A percentile compares a stretch with the other conserved stretches of the same genome.
Evolutionary conservation across 92 coral and sea anemone genomes (phyloP).

Genomic region (Phenganax subtilis): DNA sequence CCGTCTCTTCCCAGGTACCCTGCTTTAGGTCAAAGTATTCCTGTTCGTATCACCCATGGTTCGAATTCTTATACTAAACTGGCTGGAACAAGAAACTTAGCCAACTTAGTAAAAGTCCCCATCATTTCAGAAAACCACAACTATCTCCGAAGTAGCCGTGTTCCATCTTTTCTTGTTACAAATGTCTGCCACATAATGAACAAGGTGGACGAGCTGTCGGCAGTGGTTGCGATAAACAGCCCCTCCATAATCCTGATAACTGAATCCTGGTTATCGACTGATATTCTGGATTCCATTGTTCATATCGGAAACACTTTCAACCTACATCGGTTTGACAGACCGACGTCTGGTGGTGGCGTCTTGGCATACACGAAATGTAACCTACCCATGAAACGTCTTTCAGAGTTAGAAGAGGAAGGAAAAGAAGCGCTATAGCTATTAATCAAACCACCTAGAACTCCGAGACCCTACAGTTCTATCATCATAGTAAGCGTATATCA

Average conservation of each 20-base stretch:
- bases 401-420: conserved; percentile 35
- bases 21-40: too few species aligned
- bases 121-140: too few species aligned
- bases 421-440: not conserved
- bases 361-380: conserved; percentile 40
- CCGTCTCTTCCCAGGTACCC: too few species aligned
- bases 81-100: too few species aligned
- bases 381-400: conserved; percentile 44
- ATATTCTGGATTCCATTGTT: not conserved
- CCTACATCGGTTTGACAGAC: not conserved
- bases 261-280: not conserved
- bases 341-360: conserved; percentile 41
- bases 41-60: too few species aligned
- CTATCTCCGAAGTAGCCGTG: too few species aligned
- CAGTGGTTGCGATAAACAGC: not conserved
- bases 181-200: not conserved
- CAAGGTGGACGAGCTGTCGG: not conserved
- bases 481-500: too few species aligned
- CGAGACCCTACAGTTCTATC: too few species aligned
- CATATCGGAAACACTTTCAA: not conserved
- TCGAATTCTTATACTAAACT: too few species aligned
- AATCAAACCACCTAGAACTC: too few species aligned
- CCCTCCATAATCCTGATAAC: not conserved
- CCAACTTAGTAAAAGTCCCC: too few species aligned
- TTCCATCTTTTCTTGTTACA: not conserved